phyloP scores from a whole-genome alignment of 1,140 invertebrate genomes.

The Zaprionus ghesquierei region DNA sequence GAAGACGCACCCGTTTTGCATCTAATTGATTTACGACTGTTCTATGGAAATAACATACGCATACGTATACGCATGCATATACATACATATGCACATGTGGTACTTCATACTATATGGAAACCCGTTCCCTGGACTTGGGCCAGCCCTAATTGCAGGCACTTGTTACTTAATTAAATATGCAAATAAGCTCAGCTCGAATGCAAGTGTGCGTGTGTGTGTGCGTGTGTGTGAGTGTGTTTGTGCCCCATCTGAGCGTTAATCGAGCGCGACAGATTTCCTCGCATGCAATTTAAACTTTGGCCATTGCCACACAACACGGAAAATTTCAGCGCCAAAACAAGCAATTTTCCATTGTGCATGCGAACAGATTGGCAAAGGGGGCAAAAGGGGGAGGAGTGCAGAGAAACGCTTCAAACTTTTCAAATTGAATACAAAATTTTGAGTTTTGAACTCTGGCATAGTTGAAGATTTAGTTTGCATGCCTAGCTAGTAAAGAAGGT shows the following conservation, averaged over 20 bases:
- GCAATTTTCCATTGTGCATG: slow-evolving; percentile 11
- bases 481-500: not conserved
- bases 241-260: slow-evolving; percentile 38
- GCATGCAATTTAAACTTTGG: slow-evolving; percentile 47
- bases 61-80: not conserved
- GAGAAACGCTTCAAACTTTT: not conserved
- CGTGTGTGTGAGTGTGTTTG: not conserved
- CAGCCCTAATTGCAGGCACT: slow-evolving; percentile 58
- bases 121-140: slow-evolving; percentile 12
- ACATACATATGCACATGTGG: slow-evolving; percentile 24
- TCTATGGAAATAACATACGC: not conserved
- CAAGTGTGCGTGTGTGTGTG: not conserved
- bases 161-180: slow-evolving; percentile 63
- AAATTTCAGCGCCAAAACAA: slow-evolving; percentile 25
- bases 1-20: slow-evolving; percentile 31
- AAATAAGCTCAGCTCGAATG: not conserved
- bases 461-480: not conserved
- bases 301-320: slow-evolving; percentile 23
- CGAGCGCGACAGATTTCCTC: slow-evolving; percentile 48
- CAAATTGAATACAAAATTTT: not conserved
- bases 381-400: not conserved
- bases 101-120: slow-evolving; percentile 12
- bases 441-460: not conserved
- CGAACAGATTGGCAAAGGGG: not conserved
- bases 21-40: slow-evolving; percentile 46